A percentile compares a stretch with the other conserved stretches of the same genome.
These are phyloP conservation scores for Motacilla alba DNA, from an alignment of 2,113 vertebrate species.

Conservation along the genomic window DNA sequence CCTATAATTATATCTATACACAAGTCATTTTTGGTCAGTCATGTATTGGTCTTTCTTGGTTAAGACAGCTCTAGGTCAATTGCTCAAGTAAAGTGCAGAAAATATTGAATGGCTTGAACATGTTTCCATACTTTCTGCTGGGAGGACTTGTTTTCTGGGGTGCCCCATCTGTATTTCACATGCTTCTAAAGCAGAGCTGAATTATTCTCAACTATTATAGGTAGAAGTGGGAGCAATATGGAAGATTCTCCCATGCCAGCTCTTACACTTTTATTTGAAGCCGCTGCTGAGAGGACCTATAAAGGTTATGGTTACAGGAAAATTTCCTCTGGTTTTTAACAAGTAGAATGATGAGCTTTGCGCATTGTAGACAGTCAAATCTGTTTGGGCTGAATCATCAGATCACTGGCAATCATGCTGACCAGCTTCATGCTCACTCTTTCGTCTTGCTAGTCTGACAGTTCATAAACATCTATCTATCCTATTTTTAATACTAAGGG, in stretches of 20 bases:
- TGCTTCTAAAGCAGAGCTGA: not conserved
- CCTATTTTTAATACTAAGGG: not conserved
- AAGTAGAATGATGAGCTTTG: not conserved
- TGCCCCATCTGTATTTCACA: not conserved
- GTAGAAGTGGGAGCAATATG: not conserved
- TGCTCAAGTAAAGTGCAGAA: not conserved
- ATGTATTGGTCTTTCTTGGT: not conserved
- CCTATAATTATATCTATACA: not conserved
- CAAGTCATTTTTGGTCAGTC: not conserved
- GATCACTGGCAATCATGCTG: not conserved
- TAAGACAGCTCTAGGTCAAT: not conserved
- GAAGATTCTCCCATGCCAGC: not conserved
- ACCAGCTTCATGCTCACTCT: not conserved
- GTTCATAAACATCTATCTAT: not conserved
- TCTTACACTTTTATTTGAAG: not conserved
- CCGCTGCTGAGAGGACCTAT: not conserved
- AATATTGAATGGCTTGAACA: not conserved
- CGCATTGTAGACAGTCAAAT: not conserved
- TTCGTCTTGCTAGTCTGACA: not conserved
- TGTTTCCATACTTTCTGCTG: not conserved
- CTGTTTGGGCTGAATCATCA: not conserved
- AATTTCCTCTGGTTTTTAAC: not conserved
- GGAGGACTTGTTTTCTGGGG: not conserved
- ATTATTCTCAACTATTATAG: not conserved
- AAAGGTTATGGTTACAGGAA: not conserved